These are phyloP conservation scores for Venustaconcha ellipsiformis DNA, from an alignment of 1,140 invertebrate genomes.

Conservation along the genomic window DNA sequence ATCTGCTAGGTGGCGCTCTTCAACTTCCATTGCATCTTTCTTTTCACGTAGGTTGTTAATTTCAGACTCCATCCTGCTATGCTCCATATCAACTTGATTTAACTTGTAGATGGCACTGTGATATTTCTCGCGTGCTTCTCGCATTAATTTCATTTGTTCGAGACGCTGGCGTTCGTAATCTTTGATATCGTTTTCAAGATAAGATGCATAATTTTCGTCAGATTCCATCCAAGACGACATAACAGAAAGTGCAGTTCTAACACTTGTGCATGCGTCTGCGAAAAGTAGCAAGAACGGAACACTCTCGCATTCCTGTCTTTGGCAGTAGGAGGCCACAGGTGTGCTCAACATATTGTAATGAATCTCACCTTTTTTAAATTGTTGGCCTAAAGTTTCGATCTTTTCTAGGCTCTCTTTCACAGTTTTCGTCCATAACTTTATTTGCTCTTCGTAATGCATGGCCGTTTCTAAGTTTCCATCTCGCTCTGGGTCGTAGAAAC, in stretches of 20 bases:
- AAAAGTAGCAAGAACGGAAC: slow-evolving; percentile 53
- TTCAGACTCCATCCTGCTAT: slow-evolving; percentile 26
- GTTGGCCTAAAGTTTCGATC: slow-evolving; percentile 16
- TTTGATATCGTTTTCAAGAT: slow-evolving; percentile 48
- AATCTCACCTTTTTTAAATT: slow-evolving; percentile 24
- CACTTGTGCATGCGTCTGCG: slow-evolving; percentile 50
- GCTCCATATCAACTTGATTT: slow-evolving; percentile 39
- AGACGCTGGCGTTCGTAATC: slow-evolving; percentile 48
- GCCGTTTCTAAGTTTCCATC: slow-evolving; percentile 45
- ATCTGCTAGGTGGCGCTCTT: slow-evolving; percentile 40
- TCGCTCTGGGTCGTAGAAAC: slow-evolving; percentile 47
- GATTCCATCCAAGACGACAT: slow-evolving; percentile 50
- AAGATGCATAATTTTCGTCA: slow-evolving; percentile 51
- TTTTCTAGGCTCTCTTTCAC: slow-evolving; percentile 30
- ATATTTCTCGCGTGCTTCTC: slow-evolving; percentile 39
- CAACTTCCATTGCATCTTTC: slow-evolving; percentile 32
- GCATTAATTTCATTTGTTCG: slow-evolving; percentile 35
- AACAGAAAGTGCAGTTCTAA: slow-evolving; percentile 38
- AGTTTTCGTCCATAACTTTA: slow-evolving; percentile 32
- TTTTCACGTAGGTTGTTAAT: slow-evolving; percentile 35
- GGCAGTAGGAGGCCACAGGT: slow-evolving; percentile 35
- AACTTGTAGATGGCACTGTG: slow-evolving; percentile 42
- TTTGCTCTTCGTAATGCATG: slow-evolving; percentile 47
- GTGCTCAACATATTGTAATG: slow-evolving; percentile 29
- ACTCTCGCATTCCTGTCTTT: slow-evolving; percentile 40